A percentile compares a stretch with the other conserved stretches of the same genome.
Evolutionary conservation across 2,888 invertebrate species (phyloP).

Genomic region (Thymelicus sylvestris): DNA sequence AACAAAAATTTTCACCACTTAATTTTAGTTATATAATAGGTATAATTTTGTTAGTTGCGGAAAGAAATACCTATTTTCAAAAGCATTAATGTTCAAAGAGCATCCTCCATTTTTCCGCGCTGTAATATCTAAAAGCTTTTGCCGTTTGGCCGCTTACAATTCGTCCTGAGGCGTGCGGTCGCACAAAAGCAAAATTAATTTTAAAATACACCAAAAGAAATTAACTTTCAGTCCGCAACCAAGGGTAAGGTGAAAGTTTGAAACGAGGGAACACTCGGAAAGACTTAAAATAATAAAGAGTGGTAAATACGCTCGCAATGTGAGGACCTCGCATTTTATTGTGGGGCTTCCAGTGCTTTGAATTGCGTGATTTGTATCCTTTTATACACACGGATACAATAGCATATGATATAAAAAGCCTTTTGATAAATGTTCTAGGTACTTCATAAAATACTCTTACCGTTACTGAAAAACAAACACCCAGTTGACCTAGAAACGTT

Average conservation of each 20-base stretch:
- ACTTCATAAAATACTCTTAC: too few species aligned
- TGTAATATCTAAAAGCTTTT: conserved; percentile 73
- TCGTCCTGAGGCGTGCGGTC: conserved; percentile 73
- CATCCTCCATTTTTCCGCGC: conserved; percentile 62
- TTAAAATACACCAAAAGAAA: conserved; percentile 84
- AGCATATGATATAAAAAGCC: neutral
- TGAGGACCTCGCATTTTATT: conserved; percentile 61
- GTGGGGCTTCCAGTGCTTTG: conserved; percentile 51
- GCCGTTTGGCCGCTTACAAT: conserved; percentile 70
- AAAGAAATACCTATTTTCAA: conserved; percentile 48
- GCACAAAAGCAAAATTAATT: conserved; percentile 83
- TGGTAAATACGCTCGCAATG: conserved; percentile 55
- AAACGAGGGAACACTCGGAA: conserved; percentile 71
- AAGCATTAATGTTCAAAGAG: conserved; percentile 62
- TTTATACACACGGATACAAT: conserved; percentile 11
- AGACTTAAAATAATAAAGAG: conserved; percentile 81
- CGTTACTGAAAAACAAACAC: too few species aligned
- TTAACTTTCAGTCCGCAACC: conserved; percentile 75
- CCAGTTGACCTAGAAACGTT: too few species aligned
- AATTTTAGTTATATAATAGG: neutral
- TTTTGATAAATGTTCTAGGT: neutral
- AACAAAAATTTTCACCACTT: neutral
- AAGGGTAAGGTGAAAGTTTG: conserved; percentile 74
- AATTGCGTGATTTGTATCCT: conserved; percentile 32
- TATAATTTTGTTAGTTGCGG: conserved; percentile 22